These are phyloP conservation scores for Aricia agestis DNA, from an alignment of 1,140 invertebrate species.

Conservation along the genomic window DNA sequence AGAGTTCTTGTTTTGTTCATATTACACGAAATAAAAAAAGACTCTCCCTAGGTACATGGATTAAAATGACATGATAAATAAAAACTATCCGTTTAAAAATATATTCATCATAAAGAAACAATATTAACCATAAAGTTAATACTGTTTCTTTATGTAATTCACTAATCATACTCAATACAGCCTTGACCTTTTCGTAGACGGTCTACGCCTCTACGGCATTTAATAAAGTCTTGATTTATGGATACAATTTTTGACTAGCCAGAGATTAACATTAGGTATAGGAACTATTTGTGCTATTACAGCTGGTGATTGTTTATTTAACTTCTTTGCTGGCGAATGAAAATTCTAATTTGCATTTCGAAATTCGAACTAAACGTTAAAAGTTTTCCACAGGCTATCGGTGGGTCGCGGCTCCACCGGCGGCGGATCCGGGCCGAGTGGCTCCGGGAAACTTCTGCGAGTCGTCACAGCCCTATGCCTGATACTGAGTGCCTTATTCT, in stretches of 20 bases:
- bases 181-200: background rate
- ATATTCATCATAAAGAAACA: background rate
- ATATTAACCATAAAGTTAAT: background rate
- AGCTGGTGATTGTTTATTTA: no score
- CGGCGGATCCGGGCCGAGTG: slow-evolving; percentile 57
- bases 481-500: slow-evolving; percentile 81
- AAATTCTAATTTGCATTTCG: no score
- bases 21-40: no score
- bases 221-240: background rate
- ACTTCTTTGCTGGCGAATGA: no score
- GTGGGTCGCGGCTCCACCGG: slow-evolving; percentile 70
- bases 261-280: background rate
- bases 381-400: slow-evolving; percentile 48
- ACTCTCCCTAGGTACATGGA: no score
- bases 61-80: no score
- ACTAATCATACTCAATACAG: background rate
- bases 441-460: slow-evolving; percentile 77
- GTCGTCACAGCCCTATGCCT: slow-evolving; percentile 82
- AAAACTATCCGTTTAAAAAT: no score
- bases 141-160: no score
- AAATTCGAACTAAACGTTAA: background rate
- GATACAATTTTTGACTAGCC: background rate
- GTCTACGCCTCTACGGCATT: background rate
- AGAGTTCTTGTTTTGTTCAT: no score
- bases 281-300: no score